phyloP scores from a whole-genome alignment of 2,113 vertebrate genomes.

The Brachyistius frenatus region DNA sequence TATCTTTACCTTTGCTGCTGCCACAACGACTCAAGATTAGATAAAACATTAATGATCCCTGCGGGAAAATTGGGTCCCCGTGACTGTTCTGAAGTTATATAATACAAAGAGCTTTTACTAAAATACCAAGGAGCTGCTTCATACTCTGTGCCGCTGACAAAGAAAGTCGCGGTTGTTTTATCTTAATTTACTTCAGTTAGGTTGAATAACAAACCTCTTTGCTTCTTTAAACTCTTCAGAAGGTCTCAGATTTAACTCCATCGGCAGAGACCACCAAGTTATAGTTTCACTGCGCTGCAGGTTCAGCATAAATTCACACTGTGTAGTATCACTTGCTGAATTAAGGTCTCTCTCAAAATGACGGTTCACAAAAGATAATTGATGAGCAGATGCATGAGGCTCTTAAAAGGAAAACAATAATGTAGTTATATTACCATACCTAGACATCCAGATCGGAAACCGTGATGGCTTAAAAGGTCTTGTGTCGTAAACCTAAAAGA shows the following conservation, averaged over 20 bases:
- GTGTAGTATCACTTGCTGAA: too few species aligned
- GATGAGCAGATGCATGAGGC: too few species aligned
- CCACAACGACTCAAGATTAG: slow-evolving; percentile 40
- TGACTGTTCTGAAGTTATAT: slow-evolving; percentile 53
- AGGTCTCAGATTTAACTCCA: slow-evolving; percentile 1
- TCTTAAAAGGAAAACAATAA: too few species aligned
- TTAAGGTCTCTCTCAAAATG: too few species aligned
- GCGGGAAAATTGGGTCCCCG: slow-evolving; percentile 38
- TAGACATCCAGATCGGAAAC: too few species aligned
- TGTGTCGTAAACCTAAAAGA: too few species aligned
- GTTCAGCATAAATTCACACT: too few species aligned
- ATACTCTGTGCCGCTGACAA: neutral
- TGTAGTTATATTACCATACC: too few species aligned
- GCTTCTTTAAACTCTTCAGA: neutral
- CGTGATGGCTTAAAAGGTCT: too few species aligned
- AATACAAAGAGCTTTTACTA: slow-evolving; percentile 52
- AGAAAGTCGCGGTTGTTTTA: slow-evolving; percentile 6
- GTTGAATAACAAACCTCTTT: slow-evolving; percentile 6
- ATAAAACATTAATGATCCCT: slow-evolving; percentile 66
- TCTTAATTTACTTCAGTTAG: slow-evolving; percentile 1
- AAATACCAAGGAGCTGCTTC: slow-evolving; percentile 25
- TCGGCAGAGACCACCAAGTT: too few species aligned
- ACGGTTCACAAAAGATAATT: too few species aligned
- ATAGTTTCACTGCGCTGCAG: too few species aligned
- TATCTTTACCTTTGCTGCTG: slow-evolving; percentile 34